A percentile compares a stretch with the other conserved stretches of the same genome.
Evolutionary conservation across 1,140 invertebrate genomes (phyloP).

Genomic region (Magallana angulata): DNA sequence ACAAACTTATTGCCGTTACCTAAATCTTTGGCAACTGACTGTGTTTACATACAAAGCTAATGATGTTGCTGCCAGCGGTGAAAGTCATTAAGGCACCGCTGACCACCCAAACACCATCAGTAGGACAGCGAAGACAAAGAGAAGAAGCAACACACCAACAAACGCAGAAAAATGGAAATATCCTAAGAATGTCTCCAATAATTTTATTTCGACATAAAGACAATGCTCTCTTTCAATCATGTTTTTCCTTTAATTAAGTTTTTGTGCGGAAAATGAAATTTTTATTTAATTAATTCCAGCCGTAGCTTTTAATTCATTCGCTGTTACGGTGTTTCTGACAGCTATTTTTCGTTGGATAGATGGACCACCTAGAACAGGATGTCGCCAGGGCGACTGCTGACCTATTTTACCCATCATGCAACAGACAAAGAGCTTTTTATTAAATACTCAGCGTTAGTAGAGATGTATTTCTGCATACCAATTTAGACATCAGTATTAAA

Average conservation of each 20-base stretch:
- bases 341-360: slow-evolving; percentile 10
- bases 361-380: slow-evolving; percentile 30
- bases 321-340: neutral
- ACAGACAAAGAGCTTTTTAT: slow-evolving; percentile 34
- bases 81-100: too few species aligned
- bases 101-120: too few species aligned
- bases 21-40: too few species aligned
- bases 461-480: slow-evolving; percentile 33
- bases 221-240: neutral
- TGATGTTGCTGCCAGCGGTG: too few species aligned
- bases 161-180: too few species aligned
- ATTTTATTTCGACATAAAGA: too few species aligned
- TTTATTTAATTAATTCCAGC: neutral
- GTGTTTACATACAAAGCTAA: too few species aligned
- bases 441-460: neutral
- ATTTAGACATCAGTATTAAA: slow-evolving; percentile 32
- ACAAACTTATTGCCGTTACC: too few species aligned
- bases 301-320: neutral
- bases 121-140: too few species aligned
- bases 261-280: neutral
- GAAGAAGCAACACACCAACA: too few species aligned
- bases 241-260: neutral
- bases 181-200: too few species aligned
- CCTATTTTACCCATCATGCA: slow-evolving; percentile 23
- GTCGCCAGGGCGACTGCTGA: slow-evolving; percentile 17